These are phyloP conservation scores for Peromyscus maniculatus DNA, from an alignment of 2,113 vertebrate species.

Conservation along the genomic window DNA sequence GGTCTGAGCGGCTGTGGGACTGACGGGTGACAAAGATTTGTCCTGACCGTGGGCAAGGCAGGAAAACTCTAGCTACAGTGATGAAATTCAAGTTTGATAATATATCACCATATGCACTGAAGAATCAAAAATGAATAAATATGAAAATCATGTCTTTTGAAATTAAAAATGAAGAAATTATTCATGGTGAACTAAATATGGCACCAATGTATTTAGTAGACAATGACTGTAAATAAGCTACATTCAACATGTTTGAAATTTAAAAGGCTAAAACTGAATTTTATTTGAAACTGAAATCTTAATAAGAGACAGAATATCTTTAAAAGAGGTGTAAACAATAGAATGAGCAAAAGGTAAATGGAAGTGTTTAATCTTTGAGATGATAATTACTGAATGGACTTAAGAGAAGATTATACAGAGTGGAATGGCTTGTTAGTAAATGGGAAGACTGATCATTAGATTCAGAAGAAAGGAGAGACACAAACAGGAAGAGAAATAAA, in stretches of 20 bases:
- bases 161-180: not conserved
- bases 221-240: not conserved
- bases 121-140: not conserved
- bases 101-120: not conserved
- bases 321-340: not conserved
- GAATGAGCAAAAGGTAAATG: not conserved
- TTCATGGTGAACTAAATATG: not conserved
- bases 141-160: not conserved
- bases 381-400: not conserved
- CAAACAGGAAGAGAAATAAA: not conserved
- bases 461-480: not conserved
- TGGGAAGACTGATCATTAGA: not conserved
- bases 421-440: not conserved
- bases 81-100: not conserved
- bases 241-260: not conserved
- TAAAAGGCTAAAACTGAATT: not conserved
- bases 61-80: too few species aligned
- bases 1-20: too few species aligned
- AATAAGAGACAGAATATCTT: not conserved
- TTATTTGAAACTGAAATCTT: not conserved
- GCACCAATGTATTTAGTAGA: not conserved
- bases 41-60: too few species aligned
- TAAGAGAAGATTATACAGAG: not conserved
- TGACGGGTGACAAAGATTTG: too few species aligned
- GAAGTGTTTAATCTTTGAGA: not conserved